Conservation (phyloP, 2,888 invertebrate species). For the Leptopilina myrica region DNA sequence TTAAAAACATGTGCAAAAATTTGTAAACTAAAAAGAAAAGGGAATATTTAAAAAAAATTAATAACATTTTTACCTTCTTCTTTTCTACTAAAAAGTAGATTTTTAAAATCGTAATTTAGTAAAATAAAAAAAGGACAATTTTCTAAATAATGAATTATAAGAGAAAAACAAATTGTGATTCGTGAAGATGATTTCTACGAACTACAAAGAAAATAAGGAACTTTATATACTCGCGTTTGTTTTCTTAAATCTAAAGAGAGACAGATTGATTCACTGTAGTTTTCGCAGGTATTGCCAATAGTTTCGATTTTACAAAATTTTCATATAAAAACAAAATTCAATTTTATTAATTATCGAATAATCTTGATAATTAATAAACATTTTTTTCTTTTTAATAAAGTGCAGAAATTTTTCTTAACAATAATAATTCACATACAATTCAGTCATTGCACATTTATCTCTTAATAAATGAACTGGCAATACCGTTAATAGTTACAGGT, state of each 20-base stretch:
- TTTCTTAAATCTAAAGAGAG: conserved; percentile 21
- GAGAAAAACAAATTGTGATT: conserved; percentile 28
- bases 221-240: neutral
- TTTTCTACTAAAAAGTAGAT: neutral
- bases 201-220: conserved; percentile 23
- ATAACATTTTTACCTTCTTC: neutral
- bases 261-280: conserved; percentile 14
- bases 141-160: conserved; percentile 1
- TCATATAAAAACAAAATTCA: neutral
- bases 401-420: neutral
- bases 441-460: neutral
- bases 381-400: no score
- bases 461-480: conserved; percentile 16
- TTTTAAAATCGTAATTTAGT: neutral
- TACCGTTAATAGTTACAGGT: conserved; percentile 28
- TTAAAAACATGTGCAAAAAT: no score
- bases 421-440: neutral
- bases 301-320: conserved; percentile 2
- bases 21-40: no score
- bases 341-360: neutral
- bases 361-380: no score
- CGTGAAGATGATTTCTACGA: conserved; percentile 16
- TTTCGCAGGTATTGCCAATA: conserved; percentile 25
- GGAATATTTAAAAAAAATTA: no score
- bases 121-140: neutral